Conservation (phyloP, 2,797 vertebrate species). For the Cheirogaleus major region DNA sequence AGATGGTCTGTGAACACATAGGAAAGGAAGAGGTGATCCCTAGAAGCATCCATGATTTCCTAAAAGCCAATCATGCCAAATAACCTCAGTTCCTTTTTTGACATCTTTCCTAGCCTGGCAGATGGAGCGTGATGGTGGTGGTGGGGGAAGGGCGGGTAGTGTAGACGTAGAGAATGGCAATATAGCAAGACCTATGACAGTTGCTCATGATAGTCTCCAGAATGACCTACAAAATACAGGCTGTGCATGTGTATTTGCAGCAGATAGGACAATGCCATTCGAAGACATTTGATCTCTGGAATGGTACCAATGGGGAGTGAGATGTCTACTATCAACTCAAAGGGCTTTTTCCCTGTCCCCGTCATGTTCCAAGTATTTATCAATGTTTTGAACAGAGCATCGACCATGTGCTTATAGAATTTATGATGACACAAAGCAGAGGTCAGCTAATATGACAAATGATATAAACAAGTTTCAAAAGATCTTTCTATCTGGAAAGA, state of each 20-base stretch:
- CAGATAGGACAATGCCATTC: not conserved
- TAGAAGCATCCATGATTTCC: not conserved
- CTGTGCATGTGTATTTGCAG: not conserved
- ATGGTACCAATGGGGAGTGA: not conserved
- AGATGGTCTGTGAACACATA: not conserved
- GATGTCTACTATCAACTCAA: not conserved
- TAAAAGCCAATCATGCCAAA: not conserved
- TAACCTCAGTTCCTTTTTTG: not conserved
- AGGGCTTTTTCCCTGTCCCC: not conserved
- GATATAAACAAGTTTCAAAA: slow-evolving; percentile 35
- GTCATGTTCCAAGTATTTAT: slow-evolving; percentile 23
- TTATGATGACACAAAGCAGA: slow-evolving; percentile 13
- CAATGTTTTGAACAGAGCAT: not conserved
- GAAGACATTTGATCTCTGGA: not conserved
- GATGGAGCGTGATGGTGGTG: not conserved
- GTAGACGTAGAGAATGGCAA: not conserved
- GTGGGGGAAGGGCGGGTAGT: not conserved
- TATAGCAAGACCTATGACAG: not conserved
- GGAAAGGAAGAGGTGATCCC: not conserved
- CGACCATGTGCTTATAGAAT: slow-evolving; percentile 9
- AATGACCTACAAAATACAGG: not conserved
- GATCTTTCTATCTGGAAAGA: slow-evolving; percentile 15
- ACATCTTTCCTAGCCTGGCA: not conserved
- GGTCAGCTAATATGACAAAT: slow-evolving; percentile 38
- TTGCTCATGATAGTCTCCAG: not conserved